Evolutionary conservation across 2,888 invertebrate species (phyloP).

Genomic region (Nephrotoma appendiculata): DNA sequence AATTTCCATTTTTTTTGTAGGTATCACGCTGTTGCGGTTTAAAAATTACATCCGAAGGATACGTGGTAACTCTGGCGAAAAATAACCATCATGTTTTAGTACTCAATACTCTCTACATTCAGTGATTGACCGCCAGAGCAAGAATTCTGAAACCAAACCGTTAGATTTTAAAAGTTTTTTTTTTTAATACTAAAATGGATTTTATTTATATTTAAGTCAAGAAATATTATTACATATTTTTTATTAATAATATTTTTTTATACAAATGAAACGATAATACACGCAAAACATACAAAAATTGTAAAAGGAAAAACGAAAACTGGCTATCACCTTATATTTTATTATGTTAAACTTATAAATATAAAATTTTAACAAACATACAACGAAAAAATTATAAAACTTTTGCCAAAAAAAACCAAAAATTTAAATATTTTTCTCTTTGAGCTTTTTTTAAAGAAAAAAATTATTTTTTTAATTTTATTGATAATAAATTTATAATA

Average conservation of each 20-base stretch:
- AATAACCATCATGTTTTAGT: slow-evolving; percentile 98
- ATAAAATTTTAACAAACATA: slow-evolving; percentile 1
- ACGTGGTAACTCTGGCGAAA: slow-evolving; percentile 91
- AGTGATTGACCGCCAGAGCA: slow-evolving; percentile 46
- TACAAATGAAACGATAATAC: background rate
- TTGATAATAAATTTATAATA: background rate
- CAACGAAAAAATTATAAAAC: slow-evolving; percentile 2
- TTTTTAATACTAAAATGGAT: slow-evolving; percentile 1
- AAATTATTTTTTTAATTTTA: background rate
- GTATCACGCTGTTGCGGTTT: slow-evolving; percentile 95
- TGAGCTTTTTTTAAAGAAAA: background rate
- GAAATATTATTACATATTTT: slow-evolving; percentile 2
- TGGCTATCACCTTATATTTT: slow-evolving; percentile 1
- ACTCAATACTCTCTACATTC: slow-evolving; percentile 84
- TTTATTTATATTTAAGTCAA: background rate
- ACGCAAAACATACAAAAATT: background rate
- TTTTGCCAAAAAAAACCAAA: slow-evolving; percentile 5
- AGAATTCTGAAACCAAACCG: slow-evolving; percentile 16
- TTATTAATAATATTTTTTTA: slow-evolving; percentile 5
- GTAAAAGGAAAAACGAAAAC: slow-evolving; percentile 1
- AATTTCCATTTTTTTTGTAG: slow-evolving; percentile 35
- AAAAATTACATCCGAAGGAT: slow-evolving; percentile 93
- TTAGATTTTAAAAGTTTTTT: slow-evolving; percentile 14
- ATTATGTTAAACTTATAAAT: background rate
- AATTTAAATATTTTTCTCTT: slow-evolving; percentile 1